Evolutionary conservation across 2,888 invertebrate species (phyloP).

Genomic region (Sylvicola cinctus): DNA sequence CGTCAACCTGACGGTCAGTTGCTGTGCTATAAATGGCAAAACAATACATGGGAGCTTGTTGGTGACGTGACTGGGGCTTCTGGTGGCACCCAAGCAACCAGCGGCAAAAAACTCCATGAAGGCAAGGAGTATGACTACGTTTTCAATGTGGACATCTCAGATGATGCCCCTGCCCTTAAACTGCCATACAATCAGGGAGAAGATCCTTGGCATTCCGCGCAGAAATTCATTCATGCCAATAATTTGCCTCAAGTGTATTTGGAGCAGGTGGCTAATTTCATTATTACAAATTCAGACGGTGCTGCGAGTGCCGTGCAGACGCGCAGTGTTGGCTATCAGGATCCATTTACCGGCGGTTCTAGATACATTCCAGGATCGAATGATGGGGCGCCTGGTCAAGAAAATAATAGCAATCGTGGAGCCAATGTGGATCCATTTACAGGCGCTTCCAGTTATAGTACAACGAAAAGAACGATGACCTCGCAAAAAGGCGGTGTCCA

Average conservation of each 20-base stretch:
- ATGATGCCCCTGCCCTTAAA: constrained; percentile 70
- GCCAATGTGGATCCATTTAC: constrained; percentile 44
- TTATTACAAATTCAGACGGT: constrained; percentile 49
- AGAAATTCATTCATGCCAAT: constrained; percentile 71
- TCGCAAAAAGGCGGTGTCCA: constrained; percentile 16
- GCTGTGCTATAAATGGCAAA: constrained; percentile 61
- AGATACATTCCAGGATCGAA: constrained; percentile 40
- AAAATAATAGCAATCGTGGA: constrained; percentile 13
- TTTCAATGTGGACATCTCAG: constrained; percentile 88
- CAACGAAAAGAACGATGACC: constrained; percentile 20
- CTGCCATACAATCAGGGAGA: constrained; percentile 77
- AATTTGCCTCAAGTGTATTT: constrained; percentile 67
- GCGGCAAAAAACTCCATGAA: constrained; percentile 59
- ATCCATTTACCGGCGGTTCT: constrained; percentile 48
- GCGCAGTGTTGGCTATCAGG: constrained; percentile 25
- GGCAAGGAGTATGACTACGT: constrained; percentile 91
- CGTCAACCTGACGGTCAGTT: constrained; percentile 47
- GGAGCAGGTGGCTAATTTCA: constrained; percentile 85
- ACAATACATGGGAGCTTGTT: constrained; percentile 57
- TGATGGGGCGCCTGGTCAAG: constrained; percentile 9
- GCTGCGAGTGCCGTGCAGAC: constrained; percentile 7
- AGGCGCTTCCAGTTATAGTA: constrained; percentile 46
- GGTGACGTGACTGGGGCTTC: constrained; percentile 75
- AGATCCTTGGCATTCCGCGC: constrained; percentile 84
- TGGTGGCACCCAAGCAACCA: constrained; percentile 37